Evolutionary conservation across 2,888 invertebrate species (phyloP).

Genomic region (Drosophila helvetica): DNA sequence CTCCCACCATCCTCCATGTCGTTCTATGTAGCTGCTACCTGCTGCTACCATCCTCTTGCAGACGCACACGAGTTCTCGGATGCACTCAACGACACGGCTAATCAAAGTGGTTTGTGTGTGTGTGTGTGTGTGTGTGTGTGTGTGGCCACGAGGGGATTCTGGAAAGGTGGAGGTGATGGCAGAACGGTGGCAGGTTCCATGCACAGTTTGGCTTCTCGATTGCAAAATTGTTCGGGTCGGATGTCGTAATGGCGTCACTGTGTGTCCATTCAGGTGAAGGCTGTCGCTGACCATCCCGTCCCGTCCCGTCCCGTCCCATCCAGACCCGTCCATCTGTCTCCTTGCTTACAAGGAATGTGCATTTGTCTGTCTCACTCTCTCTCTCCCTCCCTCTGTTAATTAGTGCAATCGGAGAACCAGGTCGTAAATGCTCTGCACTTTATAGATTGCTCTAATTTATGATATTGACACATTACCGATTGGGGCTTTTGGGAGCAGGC

Average conservation of each 20-base stretch:
- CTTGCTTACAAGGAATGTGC: slow-evolving; percentile 16
- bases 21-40: too few species aligned
- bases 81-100: slow-evolving; percentile 37
- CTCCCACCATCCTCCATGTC: slow-evolving; percentile 13
- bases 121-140: not conserved
- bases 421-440: slow-evolving; percentile 46
- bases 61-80: slow-evolving; percentile 1
- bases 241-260: slow-evolving; percentile 55
- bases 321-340: not conserved
- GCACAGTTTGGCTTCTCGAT: slow-evolving; percentile 21
- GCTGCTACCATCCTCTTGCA: not conserved
- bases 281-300: slow-evolving; percentile 3
- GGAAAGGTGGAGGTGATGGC: not conserved
- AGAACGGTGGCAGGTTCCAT: not conserved
- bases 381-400: slow-evolving; percentile 37
- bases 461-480: slow-evolving; percentile 43
- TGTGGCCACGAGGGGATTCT: not conserved
- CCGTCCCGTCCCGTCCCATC: not conserved
- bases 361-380: not conserved
- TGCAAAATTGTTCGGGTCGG: slow-evolving; percentile 44
- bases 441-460: slow-evolving; percentile 44
- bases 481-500: slow-evolving; percentile 7
- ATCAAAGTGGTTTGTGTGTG: slow-evolving; percentile 26
- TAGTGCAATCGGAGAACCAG: slow-evolving; percentile 46
- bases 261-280: slow-evolving; percentile 49